Percentiles rank a stretch among this genome's conserved stretches.
phyloP scores from a whole-genome alignment of 2,888 invertebrate genomes.

The Thecocarcelia acutangulata region DNA sequence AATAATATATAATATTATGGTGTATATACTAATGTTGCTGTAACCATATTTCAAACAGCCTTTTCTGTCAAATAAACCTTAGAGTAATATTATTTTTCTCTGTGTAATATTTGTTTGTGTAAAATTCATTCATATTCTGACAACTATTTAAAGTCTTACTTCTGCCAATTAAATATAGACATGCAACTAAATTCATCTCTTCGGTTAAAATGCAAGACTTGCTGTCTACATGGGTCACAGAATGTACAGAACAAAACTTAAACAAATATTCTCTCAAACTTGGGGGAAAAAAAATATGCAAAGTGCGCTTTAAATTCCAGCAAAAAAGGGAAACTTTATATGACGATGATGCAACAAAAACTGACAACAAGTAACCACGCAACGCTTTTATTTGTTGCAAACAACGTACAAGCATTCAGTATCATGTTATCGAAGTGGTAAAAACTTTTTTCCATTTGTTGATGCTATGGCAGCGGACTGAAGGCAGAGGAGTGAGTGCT shows the following conservation, averaged over 20 bases:
- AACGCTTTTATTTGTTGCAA: slow-evolving; percentile 10
- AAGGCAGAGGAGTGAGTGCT: slow-evolving; percentile 34
- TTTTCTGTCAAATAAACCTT: too few species aligned
- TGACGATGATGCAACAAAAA: slow-evolving; percentile 34
- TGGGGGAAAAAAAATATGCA: slow-evolving; percentile 10
- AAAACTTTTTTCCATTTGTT: slow-evolving; percentile 1
- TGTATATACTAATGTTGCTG: too few species aligned
- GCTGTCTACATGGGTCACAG: neutral
- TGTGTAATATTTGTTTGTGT: too few species aligned
- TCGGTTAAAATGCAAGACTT: neutral
- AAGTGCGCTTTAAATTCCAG: slow-evolving; percentile 39
- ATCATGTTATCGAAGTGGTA: slow-evolving; percentile 27
- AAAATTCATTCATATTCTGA: too few species aligned
- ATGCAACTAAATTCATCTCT: too few species aligned
- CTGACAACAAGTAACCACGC: slow-evolving; percentile 15
- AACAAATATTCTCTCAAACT: slow-evolving; percentile 5
- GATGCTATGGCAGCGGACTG: slow-evolving; percentile 38
- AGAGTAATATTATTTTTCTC: too few species aligned
- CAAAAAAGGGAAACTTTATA: slow-evolving; percentile 31
- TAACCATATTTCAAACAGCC: too few species aligned
- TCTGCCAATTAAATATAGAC: too few species aligned
- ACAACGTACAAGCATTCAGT: slow-evolving; percentile 22
- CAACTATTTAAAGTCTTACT: too few species aligned
- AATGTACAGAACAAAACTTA: neutral
- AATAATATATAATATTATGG: too few species aligned